Percentiles rank a stretch among this genome's conserved stretches.
Evolutionary conservation across 2,113 vertebrate species (phyloP).

Genomic region (Callipepla californica): DNA sequence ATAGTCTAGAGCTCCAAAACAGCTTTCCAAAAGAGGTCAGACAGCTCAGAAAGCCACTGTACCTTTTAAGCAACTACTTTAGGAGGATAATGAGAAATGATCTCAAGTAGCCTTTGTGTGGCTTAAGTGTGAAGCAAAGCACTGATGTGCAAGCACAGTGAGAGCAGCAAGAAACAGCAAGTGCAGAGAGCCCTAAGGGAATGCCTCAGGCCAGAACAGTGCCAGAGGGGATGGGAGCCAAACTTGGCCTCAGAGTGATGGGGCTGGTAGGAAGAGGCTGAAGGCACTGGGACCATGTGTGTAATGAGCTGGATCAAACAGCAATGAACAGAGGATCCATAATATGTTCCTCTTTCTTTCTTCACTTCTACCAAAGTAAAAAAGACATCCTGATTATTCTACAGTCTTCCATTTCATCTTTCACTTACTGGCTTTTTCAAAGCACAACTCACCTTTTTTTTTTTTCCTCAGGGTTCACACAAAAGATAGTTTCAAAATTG

Average conservation of each 20-base stretch:
- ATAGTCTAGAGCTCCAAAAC: constrained; percentile 2
- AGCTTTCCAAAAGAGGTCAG: constrained; percentile 12
- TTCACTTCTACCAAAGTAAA: neutral
- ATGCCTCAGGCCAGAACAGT: neutral
- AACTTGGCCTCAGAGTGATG: neutral
- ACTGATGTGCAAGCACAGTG: neutral
- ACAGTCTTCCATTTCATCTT: neutral
- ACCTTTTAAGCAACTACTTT: neutral
- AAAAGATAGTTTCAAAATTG: constrained; percentile 74
- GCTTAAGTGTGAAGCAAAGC: neutral
- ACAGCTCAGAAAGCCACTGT: neutral
- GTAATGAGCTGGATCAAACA: neutral
- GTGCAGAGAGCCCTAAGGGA: neutral
- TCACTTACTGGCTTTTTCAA: constrained; percentile 15
- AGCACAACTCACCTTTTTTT: neutral
- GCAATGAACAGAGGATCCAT: neutral
- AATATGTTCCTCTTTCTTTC: neutral
- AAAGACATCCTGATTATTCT: neutral
- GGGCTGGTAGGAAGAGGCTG: neutral
- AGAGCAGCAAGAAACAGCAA: neutral
- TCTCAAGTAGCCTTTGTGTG: neutral
- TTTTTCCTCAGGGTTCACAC: constrained; percentile 44
- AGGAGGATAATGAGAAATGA: constrained; percentile 28
- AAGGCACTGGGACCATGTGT: neutral
- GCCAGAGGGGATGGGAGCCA: neutral